These are phyloP conservation scores for Halictus ligatus DNA, from an alignment of 2,888 invertebrate genomes.

Conservation along the genomic window DNA sequence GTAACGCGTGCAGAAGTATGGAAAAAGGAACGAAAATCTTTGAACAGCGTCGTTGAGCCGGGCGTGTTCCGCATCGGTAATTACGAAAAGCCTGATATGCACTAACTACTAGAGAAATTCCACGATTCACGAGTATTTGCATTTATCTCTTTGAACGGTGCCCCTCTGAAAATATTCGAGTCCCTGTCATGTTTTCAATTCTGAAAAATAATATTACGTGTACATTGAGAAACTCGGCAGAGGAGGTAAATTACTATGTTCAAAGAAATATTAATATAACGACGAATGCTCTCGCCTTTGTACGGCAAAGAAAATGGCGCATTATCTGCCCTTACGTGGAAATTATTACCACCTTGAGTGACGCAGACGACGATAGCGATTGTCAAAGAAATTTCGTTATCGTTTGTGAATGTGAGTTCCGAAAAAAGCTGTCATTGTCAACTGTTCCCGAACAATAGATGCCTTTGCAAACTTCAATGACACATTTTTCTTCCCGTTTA, in stretches of 20 bases:
- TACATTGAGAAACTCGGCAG: background rate
- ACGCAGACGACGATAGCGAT: background rate
- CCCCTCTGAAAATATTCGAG: background rate
- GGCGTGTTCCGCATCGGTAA: background rate
- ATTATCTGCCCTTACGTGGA: background rate
- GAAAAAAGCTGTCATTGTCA: background rate
- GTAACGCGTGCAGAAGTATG: conserved; percentile 5
- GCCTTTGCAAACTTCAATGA: background rate
- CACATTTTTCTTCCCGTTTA: no score
- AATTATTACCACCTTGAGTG: background rate
- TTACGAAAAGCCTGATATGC: conserved; percentile 9
- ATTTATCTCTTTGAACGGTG: conserved; percentile 10
- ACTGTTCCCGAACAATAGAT: background rate
- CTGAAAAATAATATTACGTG: background rate
- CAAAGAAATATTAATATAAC: background rate
- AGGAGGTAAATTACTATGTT: background rate
- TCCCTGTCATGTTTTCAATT: background rate
- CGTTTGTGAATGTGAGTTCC: background rate
- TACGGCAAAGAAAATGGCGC: background rate
- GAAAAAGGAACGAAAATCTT: conserved; percentile 19
- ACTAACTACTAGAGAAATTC: conserved; percentile 31
- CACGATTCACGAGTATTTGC: conserved; percentile 16
- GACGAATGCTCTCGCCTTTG: background rate
- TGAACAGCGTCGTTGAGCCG: background rate
- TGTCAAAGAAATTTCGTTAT: background rate